Percentiles rank a stretch among this genome's conserved stretches.
Conservation (phyloP, 2,113 vertebrate genomes). For the Pogona vitticeps region DNA sequence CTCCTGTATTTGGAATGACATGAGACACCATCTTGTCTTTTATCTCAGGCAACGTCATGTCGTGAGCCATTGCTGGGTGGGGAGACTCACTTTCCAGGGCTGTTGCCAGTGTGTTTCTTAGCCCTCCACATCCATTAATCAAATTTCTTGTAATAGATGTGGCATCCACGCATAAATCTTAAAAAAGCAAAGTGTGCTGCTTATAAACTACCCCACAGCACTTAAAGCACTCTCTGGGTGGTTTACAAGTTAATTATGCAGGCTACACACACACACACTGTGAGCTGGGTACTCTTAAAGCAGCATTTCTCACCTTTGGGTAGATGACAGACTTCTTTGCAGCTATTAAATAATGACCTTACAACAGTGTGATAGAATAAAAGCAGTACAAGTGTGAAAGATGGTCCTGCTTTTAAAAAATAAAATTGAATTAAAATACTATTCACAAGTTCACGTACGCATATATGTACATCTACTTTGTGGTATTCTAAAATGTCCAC, state of each 20-base stretch:
- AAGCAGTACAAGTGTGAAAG: not conserved
- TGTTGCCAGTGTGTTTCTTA: not conserved
- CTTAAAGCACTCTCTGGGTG: no score
- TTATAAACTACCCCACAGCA: no score
- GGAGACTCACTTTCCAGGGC: not conserved
- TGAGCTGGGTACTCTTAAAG: no score
- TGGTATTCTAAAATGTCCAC: not conserved
- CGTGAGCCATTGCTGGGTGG: not conserved
- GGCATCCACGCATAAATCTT: not conserved
- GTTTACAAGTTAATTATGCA: no score
- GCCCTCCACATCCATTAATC: not conserved
- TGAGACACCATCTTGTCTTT: not conserved
- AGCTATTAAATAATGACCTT: not conserved
- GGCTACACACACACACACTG: no score
- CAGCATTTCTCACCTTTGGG: not conserved
- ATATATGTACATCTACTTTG: not conserved
- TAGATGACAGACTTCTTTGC: not conserved
- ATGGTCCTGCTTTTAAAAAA: not conserved
- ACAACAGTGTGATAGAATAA: not conserved
- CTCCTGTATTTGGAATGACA: not conserved
- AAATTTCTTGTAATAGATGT: not conserved
- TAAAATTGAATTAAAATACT: not conserved
- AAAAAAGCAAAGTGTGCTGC: no score
- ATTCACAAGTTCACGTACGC: not conserved
- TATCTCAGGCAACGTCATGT: not conserved